Evolutionary conservation across 2,797 vertebrate species (phyloP).

Genomic region (Cryptoblepharus egeriae): DNA sequence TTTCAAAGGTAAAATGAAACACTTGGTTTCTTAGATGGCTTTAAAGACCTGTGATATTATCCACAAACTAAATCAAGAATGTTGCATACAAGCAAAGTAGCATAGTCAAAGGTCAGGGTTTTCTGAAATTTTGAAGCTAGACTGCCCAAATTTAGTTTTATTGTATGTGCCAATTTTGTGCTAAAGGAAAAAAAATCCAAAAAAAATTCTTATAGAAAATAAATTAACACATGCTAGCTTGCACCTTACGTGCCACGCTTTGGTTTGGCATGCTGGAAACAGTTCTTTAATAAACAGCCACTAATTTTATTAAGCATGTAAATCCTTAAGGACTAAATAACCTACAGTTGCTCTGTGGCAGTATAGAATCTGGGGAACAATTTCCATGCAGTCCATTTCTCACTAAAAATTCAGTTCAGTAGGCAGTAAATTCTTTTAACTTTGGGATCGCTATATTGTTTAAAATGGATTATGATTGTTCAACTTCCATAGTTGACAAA

Average conservation of each 20-base stretch:
- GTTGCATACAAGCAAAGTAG: background rate
- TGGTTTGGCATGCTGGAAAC: background rate
- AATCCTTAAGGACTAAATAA: background rate
- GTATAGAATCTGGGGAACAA: background rate
- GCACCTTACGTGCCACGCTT: background rate
- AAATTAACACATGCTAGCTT: background rate
- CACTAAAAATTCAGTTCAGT: background rate
- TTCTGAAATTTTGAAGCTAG: constrained; percentile 19
- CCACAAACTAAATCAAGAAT: background rate
- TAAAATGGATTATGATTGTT: too few species aligned
- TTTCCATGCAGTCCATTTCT: background rate
- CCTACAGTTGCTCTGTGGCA: background rate
- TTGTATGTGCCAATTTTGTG: constrained; percentile 12
- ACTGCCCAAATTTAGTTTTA: constrained; percentile 44
- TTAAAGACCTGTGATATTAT: background rate
- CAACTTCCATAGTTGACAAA: background rate
- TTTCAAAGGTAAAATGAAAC: background rate
- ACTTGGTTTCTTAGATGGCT: background rate
- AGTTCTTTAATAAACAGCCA: background rate
- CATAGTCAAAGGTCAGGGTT: background rate
- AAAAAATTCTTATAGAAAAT: constrained; percentile 5
- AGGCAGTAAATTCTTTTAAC: background rate
- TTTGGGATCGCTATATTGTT: background rate
- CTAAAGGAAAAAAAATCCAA: background rate
- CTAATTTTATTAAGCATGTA: background rate